Evolutionary conservation across 2,888 invertebrate genomes (phyloP), one percentile per base, ranked within the genome.

Genomic region (Hermaeophaga mercurialis): DNA sequence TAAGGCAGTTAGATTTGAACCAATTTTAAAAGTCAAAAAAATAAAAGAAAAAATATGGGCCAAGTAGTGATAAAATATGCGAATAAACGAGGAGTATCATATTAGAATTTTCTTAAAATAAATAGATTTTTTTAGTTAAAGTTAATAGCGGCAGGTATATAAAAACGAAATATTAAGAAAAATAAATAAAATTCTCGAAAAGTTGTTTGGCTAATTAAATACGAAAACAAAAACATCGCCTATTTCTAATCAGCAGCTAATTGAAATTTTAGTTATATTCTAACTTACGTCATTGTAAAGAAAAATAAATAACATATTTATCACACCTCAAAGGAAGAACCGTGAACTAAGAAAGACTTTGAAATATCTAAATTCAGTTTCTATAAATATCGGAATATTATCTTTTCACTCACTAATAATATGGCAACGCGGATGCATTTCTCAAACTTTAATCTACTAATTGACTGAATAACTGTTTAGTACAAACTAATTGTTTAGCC

Each of bases 131-230:
- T n/a, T n/a, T n/a, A n/a, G n/a, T n/a, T n/a, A n/a, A n/a, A n/a
- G n/a, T n/a, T n/a, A n/a, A n/a, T n/a, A n/a, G n/a, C n/a, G n/a
- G n/a, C n/a, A n/a, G n/a, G n/a, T n/a, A n/a, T n/a, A n/a, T n/a
- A n/a, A n/a, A n/a, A n/a, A n/a, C n/a, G n/a, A n/a, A n/a, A n/a
- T n/a, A n/a, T n/a, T n/a, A n/a, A n/a, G n/a, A n/a, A n/a, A n/a
- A n/a, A n/a, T n/a, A n/a, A n/a, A n/a, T n/a, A n/a, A n/a, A n/a
- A n/a, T n/a, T 24, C 22, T 19, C 14, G 36, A 48, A 22, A 48
- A n/a, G 24, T 48, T 48, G 38, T 48, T 48, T 48, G 48, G 38
- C 38, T 38, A 48, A 38, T 48, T 48, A 22, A 48, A 38, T 38
- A 34, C 7, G 17, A 36, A 38, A 26, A 48, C 18, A 36, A 48